Base-by-base conservation (phyloP, 2,113 vertebrate species). In the Plotosus lineatus region DNA sequence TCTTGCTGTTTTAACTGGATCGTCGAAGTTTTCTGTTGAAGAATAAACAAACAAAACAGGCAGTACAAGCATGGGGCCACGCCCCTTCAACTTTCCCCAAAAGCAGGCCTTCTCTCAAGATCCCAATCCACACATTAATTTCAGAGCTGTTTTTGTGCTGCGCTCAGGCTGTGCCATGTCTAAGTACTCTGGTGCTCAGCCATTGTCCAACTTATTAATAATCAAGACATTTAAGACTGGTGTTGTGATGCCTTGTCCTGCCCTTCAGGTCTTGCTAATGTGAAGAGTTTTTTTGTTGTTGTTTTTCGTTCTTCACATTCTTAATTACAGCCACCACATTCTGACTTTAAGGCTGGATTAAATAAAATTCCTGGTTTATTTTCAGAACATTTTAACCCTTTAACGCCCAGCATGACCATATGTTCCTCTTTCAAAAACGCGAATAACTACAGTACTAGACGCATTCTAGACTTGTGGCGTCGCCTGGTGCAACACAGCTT, bases 21-120 rank as follows among this genome's bases (percentile, higher is more conserved):
- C n/a, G 46, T 63, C 46, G n/a, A 71, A 56, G 76, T 58, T 58
- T 58, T 40, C 74, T 44, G 23, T 65, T 65, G 23, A 21, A 15
- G 17, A 77, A 19, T 80, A 83, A 85, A 83, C 81, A 77, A 84
- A 46, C 44, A 46, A 46, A 46, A 46, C 42, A 76, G 76, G 72
- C 71, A 77, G 55, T 65, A 84, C 58, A 72, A 55, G 63, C 68
- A 48, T 40, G 44, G 53, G 73, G 80, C 68, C 85, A 84, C 85
- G 85, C 85, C 85, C 85, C 82, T 82, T 82, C 56, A 82, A 77
- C 82, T 81, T 80, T 83, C 44, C 53, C 48, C 9, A 10, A 15
- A 4, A 78, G 58, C 40, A 33, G 26, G 8, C 31, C 36, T 66
- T 73, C 28, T 28, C 9, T 23, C 36, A 23, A 48, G 76, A 33